Conservation (phyloP, 1,140 invertebrate species). For the Lamellibrachia luymesi region DNA sequence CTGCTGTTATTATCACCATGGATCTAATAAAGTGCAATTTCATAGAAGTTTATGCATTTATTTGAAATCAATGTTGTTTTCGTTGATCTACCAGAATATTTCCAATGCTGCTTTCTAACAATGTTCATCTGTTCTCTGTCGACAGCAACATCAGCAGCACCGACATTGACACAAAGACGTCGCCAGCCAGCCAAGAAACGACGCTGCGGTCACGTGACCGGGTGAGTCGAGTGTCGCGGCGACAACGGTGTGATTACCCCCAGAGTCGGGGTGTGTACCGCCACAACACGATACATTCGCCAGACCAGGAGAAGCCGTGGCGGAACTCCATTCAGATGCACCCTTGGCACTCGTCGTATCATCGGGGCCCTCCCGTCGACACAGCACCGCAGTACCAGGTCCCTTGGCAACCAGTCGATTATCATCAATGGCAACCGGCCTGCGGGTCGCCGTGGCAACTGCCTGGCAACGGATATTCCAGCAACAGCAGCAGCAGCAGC, state of each 20-base stretch:
- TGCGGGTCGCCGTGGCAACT: neutral
- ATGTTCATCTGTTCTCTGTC: neutral
- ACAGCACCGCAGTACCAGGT: neutral
- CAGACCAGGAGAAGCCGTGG: neutral
- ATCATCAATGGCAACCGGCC: neutral
- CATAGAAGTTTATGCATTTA: too few species aligned
- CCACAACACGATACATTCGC: neutral
- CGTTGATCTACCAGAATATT: neutral
- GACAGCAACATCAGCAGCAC: neutral
- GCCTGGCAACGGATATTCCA: neutral
- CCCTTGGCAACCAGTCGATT: neutral
- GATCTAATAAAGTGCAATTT: too few species aligned
- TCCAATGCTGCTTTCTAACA: neutral
- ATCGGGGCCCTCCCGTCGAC: neutral
- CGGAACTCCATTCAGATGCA: neutral
- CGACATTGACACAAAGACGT: neutral
- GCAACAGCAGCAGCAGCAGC: neutral
- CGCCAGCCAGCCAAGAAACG: neutral
- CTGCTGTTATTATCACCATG: too few species aligned
- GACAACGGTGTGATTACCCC: neutral
- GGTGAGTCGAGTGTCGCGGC: neutral
- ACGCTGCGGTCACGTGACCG: neutral
- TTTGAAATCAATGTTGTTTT: too few species aligned
- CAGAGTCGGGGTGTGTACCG: neutral
- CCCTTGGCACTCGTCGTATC: neutral